phyloP scores from a whole-genome alignment of 2,888 invertebrate species.

The Bimastos eiseni region DNA sequence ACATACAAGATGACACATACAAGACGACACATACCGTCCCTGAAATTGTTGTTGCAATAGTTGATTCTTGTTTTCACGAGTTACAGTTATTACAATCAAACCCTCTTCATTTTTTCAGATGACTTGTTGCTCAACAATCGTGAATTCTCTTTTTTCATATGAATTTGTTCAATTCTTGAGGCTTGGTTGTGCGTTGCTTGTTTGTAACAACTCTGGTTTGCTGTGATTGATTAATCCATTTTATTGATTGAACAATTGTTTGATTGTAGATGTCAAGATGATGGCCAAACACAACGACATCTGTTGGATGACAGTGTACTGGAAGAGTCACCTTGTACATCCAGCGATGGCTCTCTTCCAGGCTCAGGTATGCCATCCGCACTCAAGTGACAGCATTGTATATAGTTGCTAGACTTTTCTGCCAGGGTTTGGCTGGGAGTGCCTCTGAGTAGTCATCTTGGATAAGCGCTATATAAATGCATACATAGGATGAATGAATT shows the following conservation, averaged over 20 bases:
- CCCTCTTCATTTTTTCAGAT: no score
- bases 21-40: no score
- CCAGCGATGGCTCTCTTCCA: constrained; percentile 56
- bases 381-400: neutral
- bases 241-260: no score
- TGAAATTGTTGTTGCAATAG: no score
- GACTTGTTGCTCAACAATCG: neutral
- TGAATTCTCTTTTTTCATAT: neutral
- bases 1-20: no score
- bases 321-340: constrained; percentile 66
- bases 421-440: no score
- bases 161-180: neutral
- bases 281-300: constrained; percentile 51
- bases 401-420: neutral
- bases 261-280: neutral
- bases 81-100: no score
- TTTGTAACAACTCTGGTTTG: neutral
- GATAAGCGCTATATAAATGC: no score
- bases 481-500: no score
- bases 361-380: constrained; percentile 8
- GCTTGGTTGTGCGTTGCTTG: neutral
- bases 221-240: no score
- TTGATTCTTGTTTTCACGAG: no score
- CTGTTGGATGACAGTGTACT: constrained; percentile 82
- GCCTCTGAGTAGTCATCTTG: no score